Conservation (phyloP, 1,140 invertebrate species). For the Meloidogyne floridensis region DNA sequence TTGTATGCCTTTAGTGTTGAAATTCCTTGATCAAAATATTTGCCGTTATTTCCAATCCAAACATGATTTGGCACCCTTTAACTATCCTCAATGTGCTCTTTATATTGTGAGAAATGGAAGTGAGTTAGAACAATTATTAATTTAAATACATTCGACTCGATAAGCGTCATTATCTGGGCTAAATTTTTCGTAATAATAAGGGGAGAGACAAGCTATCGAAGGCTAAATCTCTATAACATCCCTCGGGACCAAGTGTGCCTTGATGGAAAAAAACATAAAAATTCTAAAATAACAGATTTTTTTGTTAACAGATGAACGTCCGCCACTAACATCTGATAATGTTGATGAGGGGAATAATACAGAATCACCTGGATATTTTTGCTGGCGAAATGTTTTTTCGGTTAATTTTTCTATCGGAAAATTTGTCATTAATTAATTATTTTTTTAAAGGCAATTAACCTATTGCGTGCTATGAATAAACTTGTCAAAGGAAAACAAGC, state of each 20-base stretch:
- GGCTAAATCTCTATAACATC: no score
- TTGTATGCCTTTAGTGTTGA: constrained; percentile 94
- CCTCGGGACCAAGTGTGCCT: no score
- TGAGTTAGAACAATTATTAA: no score
- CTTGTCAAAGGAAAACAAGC: constrained; percentile 87
- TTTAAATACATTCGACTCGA: no score
- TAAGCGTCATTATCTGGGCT: no score
- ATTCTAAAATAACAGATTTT: no score
- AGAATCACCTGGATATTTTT: constrained; percentile 71
- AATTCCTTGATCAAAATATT: constrained; percentile 99
- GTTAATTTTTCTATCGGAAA: no score
- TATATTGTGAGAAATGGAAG: constrained; percentile 57
- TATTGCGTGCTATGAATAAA: constrained; percentile 94
- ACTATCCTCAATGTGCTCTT: constrained; percentile 55
- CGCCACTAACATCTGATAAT: constrained; percentile 87
- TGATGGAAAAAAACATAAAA: no score
- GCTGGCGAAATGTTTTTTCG: constrained; percentile 96
- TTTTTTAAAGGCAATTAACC: constrained; percentile 83
- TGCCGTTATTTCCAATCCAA: constrained; percentile 90
- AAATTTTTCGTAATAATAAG: no score
- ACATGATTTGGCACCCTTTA: constrained; percentile 73
- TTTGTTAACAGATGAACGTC: constrained; percentile 93
- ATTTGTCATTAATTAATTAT: no score
- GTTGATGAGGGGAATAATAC: constrained; percentile 69
- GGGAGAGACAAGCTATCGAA: no score